Percentiles rank a stretch among this genome's conserved stretches.
phyloP scores from a whole-genome alignment of 2,113 vertebrate genomes.

The Marmota flaviventris region DNA sequence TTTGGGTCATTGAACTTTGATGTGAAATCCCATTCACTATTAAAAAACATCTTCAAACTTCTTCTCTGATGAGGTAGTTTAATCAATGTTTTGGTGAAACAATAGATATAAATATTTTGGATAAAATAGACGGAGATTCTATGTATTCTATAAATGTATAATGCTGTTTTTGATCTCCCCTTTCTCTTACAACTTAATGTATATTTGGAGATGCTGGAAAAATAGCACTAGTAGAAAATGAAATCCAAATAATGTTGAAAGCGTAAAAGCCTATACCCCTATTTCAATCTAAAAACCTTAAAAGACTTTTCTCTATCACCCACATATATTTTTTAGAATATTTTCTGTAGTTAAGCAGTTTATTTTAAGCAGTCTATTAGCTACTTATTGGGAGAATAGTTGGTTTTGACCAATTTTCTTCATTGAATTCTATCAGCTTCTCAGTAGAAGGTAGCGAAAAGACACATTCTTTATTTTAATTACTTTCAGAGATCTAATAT shows the following conservation, averaged over 20 bases:
- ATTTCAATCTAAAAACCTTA: neutral
- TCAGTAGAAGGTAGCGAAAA: neutral
- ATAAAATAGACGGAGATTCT: neutral
- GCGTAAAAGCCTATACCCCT: neutral
- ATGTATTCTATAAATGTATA: neutral
- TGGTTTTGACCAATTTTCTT: neutral
- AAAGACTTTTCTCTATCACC: neutral
- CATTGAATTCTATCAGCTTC: neutral
- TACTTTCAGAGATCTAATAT: neutral
- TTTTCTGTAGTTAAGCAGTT: neutral
- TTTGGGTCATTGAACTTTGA: neutral
- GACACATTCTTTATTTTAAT: neutral
- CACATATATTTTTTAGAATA: neutral
- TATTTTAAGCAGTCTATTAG: neutral
- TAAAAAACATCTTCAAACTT: neutral
- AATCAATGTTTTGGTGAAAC: slow-evolving; percentile 12
- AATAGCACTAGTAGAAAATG: neutral
- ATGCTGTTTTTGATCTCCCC: neutral
- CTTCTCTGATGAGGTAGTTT: neutral
- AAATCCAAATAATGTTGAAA: slow-evolving; percentile 26
- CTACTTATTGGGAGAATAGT: neutral
- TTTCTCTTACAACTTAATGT: neutral
- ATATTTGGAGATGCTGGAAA: neutral
- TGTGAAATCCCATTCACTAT: slow-evolving; percentile 23
- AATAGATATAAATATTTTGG: neutral